Conservation (phyloP, 2,888 invertebrate genomes). For the Sarcophaga caerulescens region DNA sequence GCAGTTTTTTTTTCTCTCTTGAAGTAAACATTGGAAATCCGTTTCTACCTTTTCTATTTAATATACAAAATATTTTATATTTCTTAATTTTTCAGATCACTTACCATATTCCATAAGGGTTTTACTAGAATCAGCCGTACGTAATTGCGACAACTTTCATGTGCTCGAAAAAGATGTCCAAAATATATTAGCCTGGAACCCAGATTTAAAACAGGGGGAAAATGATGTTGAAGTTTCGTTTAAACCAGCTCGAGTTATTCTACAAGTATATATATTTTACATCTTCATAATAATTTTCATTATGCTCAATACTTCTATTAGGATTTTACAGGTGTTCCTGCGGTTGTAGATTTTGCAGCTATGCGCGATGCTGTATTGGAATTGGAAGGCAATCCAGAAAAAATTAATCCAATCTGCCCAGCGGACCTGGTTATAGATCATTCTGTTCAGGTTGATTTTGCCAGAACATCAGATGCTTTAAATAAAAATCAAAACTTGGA, state of each 20-base stretch:
- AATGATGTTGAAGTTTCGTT: constrained; percentile 95
- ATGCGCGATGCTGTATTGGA: constrained; percentile 97
- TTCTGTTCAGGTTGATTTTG: constrained; percentile 98
- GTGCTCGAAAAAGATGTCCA: constrained; percentile 92
- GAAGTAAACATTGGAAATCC: too few species aligned
- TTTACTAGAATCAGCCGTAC: constrained; percentile 95
- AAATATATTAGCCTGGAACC: constrained; percentile 94
- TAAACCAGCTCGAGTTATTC: constrained; percentile 96
- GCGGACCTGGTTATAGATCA: constrained; percentile 99
- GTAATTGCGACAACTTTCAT: constrained; percentile 98
- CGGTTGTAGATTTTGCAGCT: constrained; percentile 99
- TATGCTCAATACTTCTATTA: constrained; percentile 76
- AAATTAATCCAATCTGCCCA: constrained; percentile 98
- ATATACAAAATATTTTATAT: background rate
- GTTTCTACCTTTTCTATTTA: background rate
- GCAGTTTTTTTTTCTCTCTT: too few species aligned
- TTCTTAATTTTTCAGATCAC: constrained; percentile 83
- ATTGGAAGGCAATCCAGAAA: constrained; percentile 93
- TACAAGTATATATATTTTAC: constrained; percentile 86
- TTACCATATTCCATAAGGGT: constrained; percentile 96
- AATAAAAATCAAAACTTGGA: constrained; percentile 96
- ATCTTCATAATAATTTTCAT: constrained; percentile 8
- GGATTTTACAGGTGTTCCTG: constrained; percentile 98
- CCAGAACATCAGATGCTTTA: constrained; percentile 91
- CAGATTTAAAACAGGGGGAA: constrained; percentile 77